phyloP scores from a whole-genome alignment of 1,140 invertebrate species.

The Drosophila bocki region DNA sequence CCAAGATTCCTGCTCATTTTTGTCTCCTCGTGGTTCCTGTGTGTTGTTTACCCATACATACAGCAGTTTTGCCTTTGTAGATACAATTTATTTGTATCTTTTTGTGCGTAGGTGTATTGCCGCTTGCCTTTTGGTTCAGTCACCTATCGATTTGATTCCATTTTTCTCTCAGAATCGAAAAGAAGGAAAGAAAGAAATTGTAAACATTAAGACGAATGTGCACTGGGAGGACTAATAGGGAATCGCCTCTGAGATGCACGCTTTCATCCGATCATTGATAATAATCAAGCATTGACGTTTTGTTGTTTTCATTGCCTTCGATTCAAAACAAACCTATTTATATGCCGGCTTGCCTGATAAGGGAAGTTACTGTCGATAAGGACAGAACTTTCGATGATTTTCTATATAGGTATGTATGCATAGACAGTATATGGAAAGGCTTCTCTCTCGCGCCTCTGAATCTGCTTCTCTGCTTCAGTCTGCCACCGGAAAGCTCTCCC shows the following conservation, averaged over 20 bases:
- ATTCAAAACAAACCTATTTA: constrained; percentile 27
- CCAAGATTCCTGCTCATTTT: constrained; percentile 40
- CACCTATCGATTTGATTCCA: constrained; percentile 71
- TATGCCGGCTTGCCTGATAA: constrained; percentile 10
- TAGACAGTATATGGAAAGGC: not conserved
- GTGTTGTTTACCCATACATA: constrained; percentile 37
- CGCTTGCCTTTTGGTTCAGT: constrained; percentile 62
- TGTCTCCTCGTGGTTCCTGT: constrained; percentile 19
- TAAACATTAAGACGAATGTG: not conserved
- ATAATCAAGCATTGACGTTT: not conserved
- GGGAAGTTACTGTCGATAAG: constrained; percentile 1
- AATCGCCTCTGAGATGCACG: not conserved
- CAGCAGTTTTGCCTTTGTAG: constrained; percentile 18
- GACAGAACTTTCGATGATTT: constrained; percentile 1
- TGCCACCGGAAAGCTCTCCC: not conserved
- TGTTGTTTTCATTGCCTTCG: constrained; percentile 4
- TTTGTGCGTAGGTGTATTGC: constrained; percentile 6
- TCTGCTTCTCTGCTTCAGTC: not conserved
- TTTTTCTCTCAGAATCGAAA: constrained; percentile 36
- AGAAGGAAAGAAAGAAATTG: not conserved
- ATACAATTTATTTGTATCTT: constrained; percentile 7
- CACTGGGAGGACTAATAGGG: not conserved
- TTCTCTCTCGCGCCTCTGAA: constrained; percentile 1
- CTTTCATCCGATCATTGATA: constrained; percentile 1
- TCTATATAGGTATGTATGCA: not conserved